Evolutionary conservation across 2,888 invertebrate genomes (phyloP).

Genomic region (Macrosiphum euphorbiae): DNA sequence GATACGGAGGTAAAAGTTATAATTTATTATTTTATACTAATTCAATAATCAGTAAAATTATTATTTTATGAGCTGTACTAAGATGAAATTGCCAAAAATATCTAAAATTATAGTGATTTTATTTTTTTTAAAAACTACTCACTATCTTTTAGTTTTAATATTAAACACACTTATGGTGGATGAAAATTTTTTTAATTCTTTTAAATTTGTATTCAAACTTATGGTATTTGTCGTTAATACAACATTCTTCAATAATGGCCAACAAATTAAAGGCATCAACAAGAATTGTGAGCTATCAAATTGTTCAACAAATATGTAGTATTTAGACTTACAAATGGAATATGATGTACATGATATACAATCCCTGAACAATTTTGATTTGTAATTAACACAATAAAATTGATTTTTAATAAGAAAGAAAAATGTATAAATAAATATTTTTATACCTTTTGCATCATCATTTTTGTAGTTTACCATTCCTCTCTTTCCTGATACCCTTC

Average conservation of each 20-base stretch:
- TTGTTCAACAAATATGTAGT: constrained; percentile 32
- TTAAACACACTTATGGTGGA: background rate
- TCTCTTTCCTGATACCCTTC: background rate
- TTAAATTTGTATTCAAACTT: constrained; percentile 13
- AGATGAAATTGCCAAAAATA: background rate
- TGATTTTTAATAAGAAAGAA: background rate
- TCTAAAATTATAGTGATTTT: background rate
- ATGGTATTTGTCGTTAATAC: constrained; percentile 12
- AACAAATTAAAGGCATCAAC: background rate
- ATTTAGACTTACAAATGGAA: constrained; percentile 29
- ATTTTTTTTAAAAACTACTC: background rate
- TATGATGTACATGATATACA: constrained; percentile 17
- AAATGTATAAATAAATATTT: constrained; percentile 16
- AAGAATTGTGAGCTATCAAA: background rate
- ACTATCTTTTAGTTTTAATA: background rate
- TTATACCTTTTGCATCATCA: background rate
- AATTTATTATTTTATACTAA: background rate
- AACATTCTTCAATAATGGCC: constrained; percentile 31
- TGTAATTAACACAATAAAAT: constrained; percentile 19
- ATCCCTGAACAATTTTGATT: background rate
- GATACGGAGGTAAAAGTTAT: background rate
- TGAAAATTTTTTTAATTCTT: background rate
- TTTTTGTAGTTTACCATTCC: background rate
- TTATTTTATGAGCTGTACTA: background rate
- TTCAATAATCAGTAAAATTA: background rate